Evolutionary conservation across 2,888 invertebrate genomes (phyloP), one percentile per base, ranked within the genome.

Genomic region (Drosophila nr. perissopoda): DNA sequence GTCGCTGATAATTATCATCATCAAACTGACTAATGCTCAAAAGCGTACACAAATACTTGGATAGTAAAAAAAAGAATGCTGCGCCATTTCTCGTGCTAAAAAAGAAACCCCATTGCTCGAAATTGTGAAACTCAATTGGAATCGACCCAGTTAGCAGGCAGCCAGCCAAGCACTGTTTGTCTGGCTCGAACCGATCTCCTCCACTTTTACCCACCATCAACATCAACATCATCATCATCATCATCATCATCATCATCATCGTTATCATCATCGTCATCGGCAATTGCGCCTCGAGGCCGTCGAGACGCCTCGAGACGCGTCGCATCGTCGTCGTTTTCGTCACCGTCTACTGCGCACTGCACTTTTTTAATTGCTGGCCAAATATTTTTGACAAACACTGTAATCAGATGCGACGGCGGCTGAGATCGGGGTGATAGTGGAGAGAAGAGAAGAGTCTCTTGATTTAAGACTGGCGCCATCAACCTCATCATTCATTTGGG

Each of bases 311-410:
- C 72, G 40, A 57, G 38, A 38, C 68, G 40, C 64, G 48, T 60
- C 73, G 57, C 73, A 54, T 70, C 63, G 60, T 42, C 53, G 57
- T 51, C 61, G 45, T 61, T 67, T 25, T 69, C 77, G 81, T 78
- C 81, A 80, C 52, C 61, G 78, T 80, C 82, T 81, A 89, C 89
- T 85, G 89, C 89, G 89, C 87, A 84, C 63, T 85, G 87, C 89
- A 81, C 73, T 80, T 80, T 82, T 73, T 82, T 87, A 87, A 83
- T 79, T 84, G 87, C 85, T 82, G 87, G 71, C 73, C 85, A 89
- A 85, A 85, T 85, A 85, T 87, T 85, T 87, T 89, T 72, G 77
- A 82, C 84, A 85, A 85, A 85, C 75, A 89, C 59, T 77, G 82
- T 87, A 89, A 87, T 89, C 85, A 87, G 84, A 72, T 79, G 80